Base-by-base conservation (phyloP, 2,888 invertebrate genomes). In the Cheilosia urbana region DNA sequence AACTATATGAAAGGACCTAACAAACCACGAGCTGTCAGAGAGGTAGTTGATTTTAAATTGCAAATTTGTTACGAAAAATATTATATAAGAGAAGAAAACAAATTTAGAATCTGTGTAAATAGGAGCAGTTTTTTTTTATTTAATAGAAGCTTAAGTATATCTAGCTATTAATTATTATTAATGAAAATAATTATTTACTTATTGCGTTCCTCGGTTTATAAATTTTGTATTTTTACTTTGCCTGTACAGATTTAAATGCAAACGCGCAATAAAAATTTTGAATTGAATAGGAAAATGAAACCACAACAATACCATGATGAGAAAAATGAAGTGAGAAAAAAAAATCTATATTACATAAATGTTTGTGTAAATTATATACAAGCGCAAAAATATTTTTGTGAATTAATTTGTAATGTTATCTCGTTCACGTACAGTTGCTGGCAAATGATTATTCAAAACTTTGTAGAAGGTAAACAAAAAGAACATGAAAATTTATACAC, bases 401-500 rank as follows among this genome's bases (percentile, higher is more conserved):
- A 81, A 80, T 76, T 81, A 71, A 85, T 85, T 85, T 85, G 81
- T 85, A 76, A 85, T 85, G 81, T 85, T 81, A 85, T 85, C 81
- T 80, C 85, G 81, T 85, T 85, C 76, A 85, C 55, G 76, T 80
- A 80, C 79, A 80, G 77, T 81, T 85, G 85, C 81, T 68, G 40
- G 85, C 85, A 71, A 72, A 68, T 68, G 37, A 42, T 81, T 77
- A 40, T 85, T 81, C 81, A 62, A 68, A 55, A 68, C 76, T 81
- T 81, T 71, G 66, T 30, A 24, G 24, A 49, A 66, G 60, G 66
- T 47, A 42, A 49, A 49, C 11, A 21, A 42, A 60, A 37, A 60
- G 30, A 68, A n/a, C 27, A 27, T 27, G 34, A 37, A 19, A 17
- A 66, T n/a, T 57, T 19, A n/a, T 13, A 45, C 11, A 21, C 27